phyloP scores from a whole-genome alignment of 2,888 invertebrate genomes.

The Eupelmus urozonus region DNA sequence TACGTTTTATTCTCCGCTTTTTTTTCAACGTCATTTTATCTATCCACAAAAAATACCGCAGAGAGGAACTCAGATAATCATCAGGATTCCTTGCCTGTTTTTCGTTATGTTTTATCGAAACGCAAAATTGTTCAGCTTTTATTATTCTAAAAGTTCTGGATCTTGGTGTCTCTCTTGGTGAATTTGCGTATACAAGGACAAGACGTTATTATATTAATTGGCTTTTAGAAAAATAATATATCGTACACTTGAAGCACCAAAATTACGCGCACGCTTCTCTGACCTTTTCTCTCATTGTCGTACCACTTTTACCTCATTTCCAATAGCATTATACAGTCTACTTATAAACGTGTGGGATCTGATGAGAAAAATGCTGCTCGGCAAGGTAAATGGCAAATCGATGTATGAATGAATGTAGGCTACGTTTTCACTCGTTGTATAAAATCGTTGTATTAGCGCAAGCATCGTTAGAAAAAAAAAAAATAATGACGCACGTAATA shows the following conservation, averaged over 20 bases:
- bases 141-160: background rate
- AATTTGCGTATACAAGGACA: constrained; percentile 21
- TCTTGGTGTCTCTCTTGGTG: background rate
- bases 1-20: constrained; percentile 1
- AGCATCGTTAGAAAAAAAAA: constrained; percentile 50
- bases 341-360: constrained; percentile 27
- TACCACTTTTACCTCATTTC: background rate
- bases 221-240: constrained; percentile 48
- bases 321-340: constrained; percentile 18
- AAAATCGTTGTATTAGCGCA: constrained; percentile 70
- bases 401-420: constrained; percentile 35
- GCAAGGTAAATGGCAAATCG: constrained; percentile 55
- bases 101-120: constrained; percentile 1
- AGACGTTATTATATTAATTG: constrained; percentile 26
- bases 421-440: constrained; percentile 69
- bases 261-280: constrained; percentile 36
- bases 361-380: constrained; percentile 23
- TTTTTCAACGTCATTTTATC: background rate
- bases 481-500: constrained; percentile 49
- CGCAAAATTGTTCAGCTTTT: background rate
- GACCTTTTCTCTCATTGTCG: constrained; percentile 6
- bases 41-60: constrained; percentile 26
- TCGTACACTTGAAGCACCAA: constrained; percentile 29
- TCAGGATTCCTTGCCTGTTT: background rate
- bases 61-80: constrained; percentile 35